A percentile compares a stretch with the other conserved stretches of the same genome.
Evolutionary conservation across 2,888 invertebrate species (phyloP).

Genomic region (Aspidapion aeneum): DNA sequence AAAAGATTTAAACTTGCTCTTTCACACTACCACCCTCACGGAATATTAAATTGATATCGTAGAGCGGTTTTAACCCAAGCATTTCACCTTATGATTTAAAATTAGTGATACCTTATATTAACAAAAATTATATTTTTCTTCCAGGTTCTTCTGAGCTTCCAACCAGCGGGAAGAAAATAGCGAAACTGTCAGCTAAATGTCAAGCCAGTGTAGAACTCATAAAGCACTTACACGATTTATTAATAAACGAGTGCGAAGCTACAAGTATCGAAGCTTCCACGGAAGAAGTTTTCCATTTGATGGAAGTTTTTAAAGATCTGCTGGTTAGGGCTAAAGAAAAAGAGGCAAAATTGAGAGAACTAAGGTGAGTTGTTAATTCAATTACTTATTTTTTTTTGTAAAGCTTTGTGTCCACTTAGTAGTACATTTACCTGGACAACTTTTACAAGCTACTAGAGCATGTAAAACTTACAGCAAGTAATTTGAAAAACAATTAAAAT

Average conservation of each 20-base stretch:
- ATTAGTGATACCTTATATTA: too few species aligned
- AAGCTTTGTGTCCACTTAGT: slow-evolving; percentile 17
- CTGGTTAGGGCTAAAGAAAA: slow-evolving; percentile 68
- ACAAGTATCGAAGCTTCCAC: slow-evolving; percentile 63
- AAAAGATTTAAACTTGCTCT: too few species aligned
- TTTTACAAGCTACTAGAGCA: too few species aligned
- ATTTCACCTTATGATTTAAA: too few species aligned
- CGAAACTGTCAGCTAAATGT: slow-evolving; percentile 72
- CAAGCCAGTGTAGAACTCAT: slow-evolving; percentile 79
- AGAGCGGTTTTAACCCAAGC: too few species aligned
- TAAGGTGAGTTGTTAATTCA: slow-evolving; percentile 56
- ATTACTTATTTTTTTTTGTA: slow-evolving; percentile 14
- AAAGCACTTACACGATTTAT: slow-evolving; percentile 71
- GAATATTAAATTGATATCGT: too few species aligned
- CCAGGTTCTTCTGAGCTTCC: slow-evolving; percentile 57
- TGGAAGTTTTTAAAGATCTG: slow-evolving; percentile 65
- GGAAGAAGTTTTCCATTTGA: slow-evolving; percentile 61
- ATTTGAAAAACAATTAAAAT: too few species aligned
- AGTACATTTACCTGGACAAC: too few species aligned
- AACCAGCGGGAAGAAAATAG: slow-evolving; percentile 66
- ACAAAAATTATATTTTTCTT: too few species aligned
- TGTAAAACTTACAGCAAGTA: too few species aligned
- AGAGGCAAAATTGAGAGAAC: slow-evolving; percentile 72
- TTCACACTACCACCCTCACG: too few species aligned
- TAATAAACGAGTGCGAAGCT: slow-evolving; percentile 71